Percentiles rank a stretch among this genome's conserved stretches.
These are phyloP conservation scores for Caenorhabditis afra DNA, from an alignment of 2,888 invertebrate genomes.

Conservation along the genomic window DNA sequence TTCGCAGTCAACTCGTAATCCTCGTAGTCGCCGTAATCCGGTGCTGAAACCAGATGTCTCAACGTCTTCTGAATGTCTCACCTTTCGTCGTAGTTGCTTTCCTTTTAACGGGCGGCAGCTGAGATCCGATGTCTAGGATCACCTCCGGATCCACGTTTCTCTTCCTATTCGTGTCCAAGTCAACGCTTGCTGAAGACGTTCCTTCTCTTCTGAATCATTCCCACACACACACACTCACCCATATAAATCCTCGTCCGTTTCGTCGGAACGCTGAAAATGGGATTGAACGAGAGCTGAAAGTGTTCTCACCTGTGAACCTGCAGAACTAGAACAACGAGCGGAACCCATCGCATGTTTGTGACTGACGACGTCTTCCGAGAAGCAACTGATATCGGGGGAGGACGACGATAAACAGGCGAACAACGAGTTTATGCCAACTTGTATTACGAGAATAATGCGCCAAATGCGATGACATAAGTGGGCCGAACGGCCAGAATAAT, in stretches of 20 bases:
- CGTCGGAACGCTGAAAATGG: conserved; percentile 33
- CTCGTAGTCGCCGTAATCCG: conserved; percentile 43
- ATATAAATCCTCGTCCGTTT: conserved; percentile 19
- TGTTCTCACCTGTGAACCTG: conserved; percentile 27
- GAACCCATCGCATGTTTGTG: conserved; percentile 27
- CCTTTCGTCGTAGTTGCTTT: conserved; percentile 14
- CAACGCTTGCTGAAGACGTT: conserved; percentile 33
- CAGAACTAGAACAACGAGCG: conserved; percentile 2
- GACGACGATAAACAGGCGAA: conserved; percentile 8
- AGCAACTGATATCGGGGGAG: conserved; percentile 10
- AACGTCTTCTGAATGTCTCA: background rate
- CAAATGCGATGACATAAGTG: conserved; percentile 48
- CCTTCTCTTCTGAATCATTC: too few species aligned
- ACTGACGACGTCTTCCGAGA: background rate
- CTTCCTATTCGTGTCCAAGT: conserved; percentile 31
- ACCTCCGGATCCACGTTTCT: conserved; percentile 23
- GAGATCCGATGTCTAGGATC: conserved; percentile 21
- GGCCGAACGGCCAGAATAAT: conserved; percentile 17
- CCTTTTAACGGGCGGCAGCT: conserved; percentile 15
- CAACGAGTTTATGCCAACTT: conserved; percentile 49
- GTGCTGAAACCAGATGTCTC: conserved; percentile 37
- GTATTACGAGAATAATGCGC: conserved; percentile 48
- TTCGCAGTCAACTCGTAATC: conserved; percentile 39
- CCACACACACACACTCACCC: conserved; percentile 15
- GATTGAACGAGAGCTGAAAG: background rate